Evolutionary conservation across 2,797 vertebrate species (phyloP), one percentile per base, ranked within the genome.

Genomic region (Epinephelus malabaricus): DNA sequence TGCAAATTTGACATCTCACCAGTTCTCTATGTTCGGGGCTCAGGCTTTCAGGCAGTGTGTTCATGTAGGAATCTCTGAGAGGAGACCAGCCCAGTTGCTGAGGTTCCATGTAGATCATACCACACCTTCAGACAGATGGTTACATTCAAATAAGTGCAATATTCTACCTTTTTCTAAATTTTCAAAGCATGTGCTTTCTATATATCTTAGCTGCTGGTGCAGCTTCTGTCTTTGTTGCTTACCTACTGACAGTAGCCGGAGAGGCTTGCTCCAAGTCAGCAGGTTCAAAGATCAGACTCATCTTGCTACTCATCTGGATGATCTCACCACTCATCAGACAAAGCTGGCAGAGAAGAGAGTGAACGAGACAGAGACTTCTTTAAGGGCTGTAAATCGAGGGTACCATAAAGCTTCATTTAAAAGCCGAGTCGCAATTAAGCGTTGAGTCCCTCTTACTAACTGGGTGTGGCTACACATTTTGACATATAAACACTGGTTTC

Each of bases 261-360:
- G 97, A 99, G 2, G 98, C 98, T 91, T 98, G 96, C 80, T 98
- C 97, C 49, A 99, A 91, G 85, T 99, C 97, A 0, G 97, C 97
- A 0, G 97, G 90, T 86, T 99, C 98, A 58, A 99, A 99, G 85
- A 99, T 98, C 89, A 99, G 93, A 88, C 96, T 99, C 98, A 99
- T 98, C 90, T 98, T 97, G 34, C 96, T 3, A 86, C 89, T 98
- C 98, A 99, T 99, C 94, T 99, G 97, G 86, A 99, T 99, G 84
- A 99, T 99, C 91, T 99, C 98, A 15, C 98, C 98, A 79, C 97
- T 99, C 97, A 98, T 98, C 65, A 98, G 91, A 91, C 98, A 99
- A 8, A 99, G 93, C 98, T 99, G 79, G 56, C 88, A 93, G 45
- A 88, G 3, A 83, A 66, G 0, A 61, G 7, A 66, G 43, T 38